Conservation (phyloP, 2,888 invertebrate genomes). For the Miltochrista miniata region DNA sequence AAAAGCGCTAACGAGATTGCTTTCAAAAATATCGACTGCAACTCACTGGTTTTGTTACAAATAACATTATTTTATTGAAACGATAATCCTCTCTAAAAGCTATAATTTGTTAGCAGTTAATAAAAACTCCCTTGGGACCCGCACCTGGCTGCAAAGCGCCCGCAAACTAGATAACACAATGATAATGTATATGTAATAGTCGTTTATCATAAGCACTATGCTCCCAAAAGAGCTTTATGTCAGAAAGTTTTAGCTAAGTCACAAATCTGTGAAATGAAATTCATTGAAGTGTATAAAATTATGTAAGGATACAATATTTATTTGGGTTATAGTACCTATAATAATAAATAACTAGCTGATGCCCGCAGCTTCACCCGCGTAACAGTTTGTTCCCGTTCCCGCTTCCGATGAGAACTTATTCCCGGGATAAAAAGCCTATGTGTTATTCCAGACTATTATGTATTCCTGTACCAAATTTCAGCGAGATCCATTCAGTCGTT, state of each 20-base stretch:
- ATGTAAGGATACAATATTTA: too few species aligned
- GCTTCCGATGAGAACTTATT: too few species aligned
- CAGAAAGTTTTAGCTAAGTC: background rate
- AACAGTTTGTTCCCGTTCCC: too few species aligned
- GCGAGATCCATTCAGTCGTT: too few species aligned
- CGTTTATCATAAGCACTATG: slow-evolving; percentile 16
- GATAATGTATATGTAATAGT: slow-evolving; percentile 30
- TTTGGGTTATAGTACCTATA: too few species aligned
- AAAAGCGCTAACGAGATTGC: slow-evolving; percentile 31
- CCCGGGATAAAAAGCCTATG: too few species aligned
- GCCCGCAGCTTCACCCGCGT: too few species aligned
- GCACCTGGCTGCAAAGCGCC: slow-evolving; percentile 18
- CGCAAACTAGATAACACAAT: slow-evolving; percentile 23
- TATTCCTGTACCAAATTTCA: too few species aligned
- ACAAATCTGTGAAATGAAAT: too few species aligned
- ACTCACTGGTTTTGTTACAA: slow-evolving; percentile 34
- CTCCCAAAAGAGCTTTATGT: slow-evolving; percentile 9
- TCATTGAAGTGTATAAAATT: too few species aligned
- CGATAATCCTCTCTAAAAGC: slow-evolving; percentile 53
- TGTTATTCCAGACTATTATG: too few species aligned
- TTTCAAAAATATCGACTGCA: slow-evolving; percentile 36
- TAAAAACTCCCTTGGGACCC: slow-evolving; percentile 47
- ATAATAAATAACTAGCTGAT: too few species aligned
- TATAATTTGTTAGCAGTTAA: slow-evolving; percentile 54
- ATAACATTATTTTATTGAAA: slow-evolving; percentile 48